Evolutionary conservation across 2,113 vertebrate genomes (phyloP), one percentile per base, ranked within the genome.

Genomic region (Rallus limicola): DNA sequence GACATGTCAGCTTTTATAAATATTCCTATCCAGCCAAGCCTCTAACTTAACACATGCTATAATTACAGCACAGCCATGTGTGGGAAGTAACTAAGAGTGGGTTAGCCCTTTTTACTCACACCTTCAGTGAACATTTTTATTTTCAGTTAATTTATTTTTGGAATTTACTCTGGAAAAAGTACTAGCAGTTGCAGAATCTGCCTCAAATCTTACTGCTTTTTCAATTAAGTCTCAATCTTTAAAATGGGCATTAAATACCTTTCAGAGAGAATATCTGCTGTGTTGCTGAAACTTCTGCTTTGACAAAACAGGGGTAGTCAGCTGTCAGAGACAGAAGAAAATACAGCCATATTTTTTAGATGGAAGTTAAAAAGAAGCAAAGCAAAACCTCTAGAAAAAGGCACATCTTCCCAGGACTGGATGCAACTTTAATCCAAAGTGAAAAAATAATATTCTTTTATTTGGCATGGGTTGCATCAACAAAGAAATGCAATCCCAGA

Each of bases 1-100:
- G 93, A 96, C 94, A 96, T 79, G 86, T 89, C 91, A 92, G 74
- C 50, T 92, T 96, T 94, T 94, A 92, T 92, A 97, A 96, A 93
- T 94, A 96, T 79, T 87, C 81, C 69, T 85, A 72, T 70, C 70
- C 93, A 96, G 92, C 83, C 81, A 96, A 95, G 81, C 44, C 83
- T 94, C 86, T 79, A 91, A 91, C 62, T 92, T 93, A 88, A 94
- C 82, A 95, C 72, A 77, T 85, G 25, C 86, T 97, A 59, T 95
- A 97, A 96, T 97, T 96, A 88, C 85, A 94, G 83, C 2, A 19
- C 82, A 93, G 75, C 42, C 94, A 89, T 95, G 92, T 94, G 90
- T 81, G 53, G 85, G 86, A 95, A 92, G 68, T 64, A 88, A 82
- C 90, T 88, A 60, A 53, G 84, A 94, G 72, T 79, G 40, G 92